Base-by-base conservation (phyloP, 2,888 invertebrate genomes). In the Drosophila recens region DNA sequence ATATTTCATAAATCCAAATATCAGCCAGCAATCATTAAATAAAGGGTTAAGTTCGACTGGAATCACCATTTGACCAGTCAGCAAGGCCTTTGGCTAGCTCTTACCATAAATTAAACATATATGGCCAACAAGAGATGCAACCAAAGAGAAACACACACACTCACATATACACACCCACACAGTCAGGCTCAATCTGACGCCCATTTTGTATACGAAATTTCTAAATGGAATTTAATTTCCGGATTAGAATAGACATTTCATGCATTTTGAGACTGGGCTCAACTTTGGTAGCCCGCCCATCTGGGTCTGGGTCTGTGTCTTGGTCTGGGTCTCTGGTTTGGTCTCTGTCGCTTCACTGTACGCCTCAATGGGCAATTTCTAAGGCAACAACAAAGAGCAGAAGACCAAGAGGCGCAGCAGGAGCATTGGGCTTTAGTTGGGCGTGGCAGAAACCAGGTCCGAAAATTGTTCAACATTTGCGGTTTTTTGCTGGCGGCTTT, bases 181-280 rank as follows among this genome's bases (percentile, higher is more conserved):
- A 17, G 34, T 11, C 46, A 58, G 20, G 45, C 13, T 52, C 30
- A 42, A 57, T 58, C 52, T 52, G 53, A 75, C 61, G 64, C 42
- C 63, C 77, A 87, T 77, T 82, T 84, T 77, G 87, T 89, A 75
- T 85, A 68, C 73, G 71, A 79, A 88, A 79, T 81, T 87, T 90
- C 72, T 90, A 87, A 90, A 90, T 89, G 90, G 89, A 87, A 87
- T 90, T 87, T 87, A 87, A 87, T 90, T 87, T 87, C 90, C 87
- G 90, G 87, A 87, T 87, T 89, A 89, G 85, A 88, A 87, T 82
- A 80, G 87, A 90, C 87, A 90, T 90, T 81, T 89, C 87, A 81
- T 90, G 82, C 76, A 89, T 82, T 82, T 78, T 65, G 76, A 53
- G 66, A 63, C 75, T 67, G 66, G 58, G 56, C 71, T 72, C 75